Percentiles rank a stretch among this genome's conserved stretches.
phyloP scores from a whole-genome alignment of 2,797 vertebrate genomes.

The Malacoraja senta region DNA sequence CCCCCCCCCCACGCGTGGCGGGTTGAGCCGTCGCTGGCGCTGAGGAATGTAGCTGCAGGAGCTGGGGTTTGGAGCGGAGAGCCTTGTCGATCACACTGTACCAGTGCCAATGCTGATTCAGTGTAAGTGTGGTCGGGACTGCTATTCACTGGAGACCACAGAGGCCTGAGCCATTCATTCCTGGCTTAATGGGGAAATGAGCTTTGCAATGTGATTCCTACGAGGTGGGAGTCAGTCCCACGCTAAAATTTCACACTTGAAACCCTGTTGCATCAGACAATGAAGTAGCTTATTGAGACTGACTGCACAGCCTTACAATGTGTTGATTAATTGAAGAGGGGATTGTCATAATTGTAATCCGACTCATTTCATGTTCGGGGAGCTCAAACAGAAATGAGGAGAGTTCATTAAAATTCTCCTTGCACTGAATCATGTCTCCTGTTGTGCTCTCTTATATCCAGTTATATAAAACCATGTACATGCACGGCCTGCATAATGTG shows the following conservation, averaged over 20 bases:
- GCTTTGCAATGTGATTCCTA: background rate
- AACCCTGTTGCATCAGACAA: background rate
- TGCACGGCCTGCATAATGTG: background rate
- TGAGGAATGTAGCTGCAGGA: background rate
- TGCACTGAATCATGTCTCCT: background rate
- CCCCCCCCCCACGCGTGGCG: too few species aligned
- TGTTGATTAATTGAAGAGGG: background rate
- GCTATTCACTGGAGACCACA: background rate
- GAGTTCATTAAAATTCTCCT: slow-evolving; percentile 5
- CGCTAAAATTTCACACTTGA: slow-evolving; percentile 6
- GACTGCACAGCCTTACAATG: background rate
- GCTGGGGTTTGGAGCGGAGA: background rate
- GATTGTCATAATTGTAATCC: background rate
- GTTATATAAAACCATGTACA: background rate
- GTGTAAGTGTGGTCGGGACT: background rate
- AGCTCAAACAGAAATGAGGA: slow-evolving; percentile 4
- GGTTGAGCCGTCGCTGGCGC: background rate
- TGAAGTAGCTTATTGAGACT: background rate
- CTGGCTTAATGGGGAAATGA: slow-evolving; percentile 18
- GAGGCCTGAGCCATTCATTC: slow-evolving; percentile 22
- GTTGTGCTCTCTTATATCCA: background rate
- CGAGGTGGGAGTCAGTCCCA: slow-evolving; percentile 12
- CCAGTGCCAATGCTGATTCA: background rate
- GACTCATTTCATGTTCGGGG: background rate
- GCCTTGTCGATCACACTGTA: background rate